phyloP scores from a whole-genome alignment of 2,888 invertebrate species.

The Amblyteles armatorius region DNA sequence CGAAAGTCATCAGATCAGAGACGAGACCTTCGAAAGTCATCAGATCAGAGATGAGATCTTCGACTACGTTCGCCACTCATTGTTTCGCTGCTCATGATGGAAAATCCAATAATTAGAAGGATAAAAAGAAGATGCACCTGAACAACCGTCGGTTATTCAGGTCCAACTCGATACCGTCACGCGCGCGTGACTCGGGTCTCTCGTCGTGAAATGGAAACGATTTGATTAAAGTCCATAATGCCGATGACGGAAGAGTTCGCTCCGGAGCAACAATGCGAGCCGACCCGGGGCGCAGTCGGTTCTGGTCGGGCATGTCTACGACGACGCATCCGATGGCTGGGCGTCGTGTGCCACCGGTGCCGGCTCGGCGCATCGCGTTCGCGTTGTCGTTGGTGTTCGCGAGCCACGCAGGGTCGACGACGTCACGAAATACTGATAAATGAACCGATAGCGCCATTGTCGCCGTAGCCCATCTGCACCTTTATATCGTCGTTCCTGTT shows the following conservation, averaged over 20 bases:
- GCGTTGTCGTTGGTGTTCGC: slow-evolving; percentile 67
- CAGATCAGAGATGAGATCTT: neutral
- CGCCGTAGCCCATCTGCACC: slow-evolving; percentile 77
- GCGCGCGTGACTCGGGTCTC: slow-evolving; percentile 39
- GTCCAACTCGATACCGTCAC: slow-evolving; percentile 19
- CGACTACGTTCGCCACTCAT: neutral
- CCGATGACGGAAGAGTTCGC: slow-evolving; percentile 77
- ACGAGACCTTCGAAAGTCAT: neutral
- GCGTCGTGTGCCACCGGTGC: slow-evolving; percentile 62
- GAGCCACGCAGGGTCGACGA: slow-evolving; percentile 70
- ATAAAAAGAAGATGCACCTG: neutral
- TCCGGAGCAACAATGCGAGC: slow-evolving; percentile 74
- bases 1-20: neutral
- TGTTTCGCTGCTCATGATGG: neutral
- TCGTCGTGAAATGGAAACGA: slow-evolving; percentile 75
- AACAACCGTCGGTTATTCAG: slow-evolving; percentile 12
- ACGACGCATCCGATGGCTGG: slow-evolving; percentile 71
- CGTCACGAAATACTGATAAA: slow-evolving; percentile 82
- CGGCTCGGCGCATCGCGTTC: slow-evolving; percentile 65
- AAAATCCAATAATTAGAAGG: neutral
- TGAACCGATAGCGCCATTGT: slow-evolving; percentile 83
- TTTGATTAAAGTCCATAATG: slow-evolving; percentile 83
- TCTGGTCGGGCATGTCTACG: slow-evolving; percentile 58
- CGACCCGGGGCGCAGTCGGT: slow-evolving; percentile 64
- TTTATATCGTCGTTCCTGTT: slow-evolving; percentile 74